Base-by-base conservation (phyloP, 2,113 vertebrate genomes). In the Benitochromis conjunctus region DNA sequence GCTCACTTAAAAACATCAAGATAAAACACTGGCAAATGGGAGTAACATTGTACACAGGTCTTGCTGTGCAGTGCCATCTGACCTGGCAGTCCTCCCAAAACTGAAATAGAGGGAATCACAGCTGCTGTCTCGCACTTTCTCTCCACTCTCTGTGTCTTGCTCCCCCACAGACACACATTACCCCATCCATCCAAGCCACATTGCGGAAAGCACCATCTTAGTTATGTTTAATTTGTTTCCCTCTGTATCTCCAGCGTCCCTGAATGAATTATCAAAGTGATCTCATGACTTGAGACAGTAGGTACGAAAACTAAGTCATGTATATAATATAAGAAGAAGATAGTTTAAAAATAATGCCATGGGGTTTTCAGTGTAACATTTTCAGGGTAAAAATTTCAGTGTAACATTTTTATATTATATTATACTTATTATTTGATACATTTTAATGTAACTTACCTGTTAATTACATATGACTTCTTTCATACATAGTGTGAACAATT, bases 141-240 rank as follows among this genome's bases (percentile, higher is more conserved):
- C 80, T 74, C 60, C 36, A 36, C 60, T 57, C 80, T 69, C 26
- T 38, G 31, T 74, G 54, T 80, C 48, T 78, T n/a, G 4, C 81
- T 77, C 6, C 7, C 85, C 58, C 36, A 34, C 80, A 85, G 86
- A 83, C 74, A 87, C 71, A 19, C 51, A 4, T 81, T 88, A 84
- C 82, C 81, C 53, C 64, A 48, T 71, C 89, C 34, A 90, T 83
- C 57, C 43, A 69, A 89, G 55, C 77, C 86, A 82, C 85, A 81
- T 64, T 82, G 69, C n/a, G 81, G 79, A 86, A 62, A 54, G 53
- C 64, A 58, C 55, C 81, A 60, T 54, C 76, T 83, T 71, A 87
- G 80, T 92, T 85, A 91, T 91, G 87, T 95, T 92, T 92, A 86
- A 93, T 94, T 94, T 95, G 89, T 79, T 92, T 92, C 83, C 84